Base-by-base conservation (phyloP, 2,888 invertebrate species). In the Blastobasis adustella region DNA sequence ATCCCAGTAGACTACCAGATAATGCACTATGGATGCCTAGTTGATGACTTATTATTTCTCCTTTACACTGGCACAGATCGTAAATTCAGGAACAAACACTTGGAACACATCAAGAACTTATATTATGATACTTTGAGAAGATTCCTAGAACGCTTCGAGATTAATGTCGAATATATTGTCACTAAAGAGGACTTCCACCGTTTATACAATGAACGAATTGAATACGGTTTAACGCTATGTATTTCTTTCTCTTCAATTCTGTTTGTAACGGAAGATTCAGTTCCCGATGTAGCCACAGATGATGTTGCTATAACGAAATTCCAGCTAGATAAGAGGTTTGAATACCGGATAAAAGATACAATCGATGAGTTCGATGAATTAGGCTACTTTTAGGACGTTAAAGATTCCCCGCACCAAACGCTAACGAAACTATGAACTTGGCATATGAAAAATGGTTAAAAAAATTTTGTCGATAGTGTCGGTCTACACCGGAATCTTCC, bases 1-100 rank as follows among this genome's bases (percentile, higher is more conserved):
- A 61, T 76, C 37, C 58, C 68, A 37, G 60, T 74, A 0, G 81
- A 81, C 54, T 81, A 69, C 43, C 79, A 81, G 49, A 38, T 73
- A 1, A 49, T 69, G 0, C 55, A 66, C 56, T 72, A 63, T 50
- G 76, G 76, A 2, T 65, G 62, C 48, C 78, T 76, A 0, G 46
- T 75, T 0, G 43, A 61, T 5, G 81, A 81, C 46, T 59, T 81
- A 1, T 4, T 78, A 0, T 74, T 66, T 46, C 73, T 79, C 45
- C 66, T 79, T 8, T 68, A 67, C 42, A 52, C 52, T 4, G 56
- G 66, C 6, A 73, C 76, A 0, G 77, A 78, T 49, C 60, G 62
- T 10, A 44, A 70, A 6, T 75, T 80, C 39, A 64, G 80, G 9
- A 62, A 53, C n/a, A 47, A 59, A 0, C 69, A 81, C 48, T 41